Evolutionary conservation across 2,888 invertebrate species (phyloP).

Genomic region (Pterostichus madidus): DNA sequence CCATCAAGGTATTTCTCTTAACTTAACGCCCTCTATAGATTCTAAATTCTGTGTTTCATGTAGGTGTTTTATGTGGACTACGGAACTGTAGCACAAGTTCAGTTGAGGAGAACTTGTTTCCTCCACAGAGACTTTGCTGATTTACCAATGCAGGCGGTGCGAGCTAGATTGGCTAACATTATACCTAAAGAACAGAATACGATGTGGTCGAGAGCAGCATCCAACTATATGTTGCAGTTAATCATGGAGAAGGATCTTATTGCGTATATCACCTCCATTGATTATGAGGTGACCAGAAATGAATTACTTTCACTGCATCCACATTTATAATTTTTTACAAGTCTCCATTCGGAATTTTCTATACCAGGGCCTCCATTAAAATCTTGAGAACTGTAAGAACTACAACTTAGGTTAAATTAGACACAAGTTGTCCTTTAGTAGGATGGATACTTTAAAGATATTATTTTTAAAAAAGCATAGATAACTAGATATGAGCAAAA

Average conservation of each 20-base stretch:
- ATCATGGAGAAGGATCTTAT: constrained; percentile 76
- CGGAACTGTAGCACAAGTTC: constrained; percentile 79
- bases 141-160: constrained; percentile 79
- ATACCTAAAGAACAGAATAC: constrained; percentile 76
- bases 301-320: neutral
- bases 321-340: too few species aligned
- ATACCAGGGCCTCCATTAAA: too few species aligned
- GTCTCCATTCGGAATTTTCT: too few species aligned
- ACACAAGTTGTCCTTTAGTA: too few species aligned
- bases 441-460: too few species aligned
- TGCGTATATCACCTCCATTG: constrained; percentile 74
- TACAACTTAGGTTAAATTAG: too few species aligned
- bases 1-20: constrained; percentile 76
- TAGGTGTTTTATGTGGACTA: constrained; percentile 81
- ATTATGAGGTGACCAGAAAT: constrained; percentile 70
- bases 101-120: constrained; percentile 73
- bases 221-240: constrained; percentile 75
- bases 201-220: constrained; percentile 78
- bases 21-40: too few species aligned
- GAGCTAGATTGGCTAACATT: constrained; percentile 78
- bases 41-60: constrained; percentile 30
- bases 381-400: too few species aligned
- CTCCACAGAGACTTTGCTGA: constrained; percentile 76
- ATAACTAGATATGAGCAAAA: too few species aligned
- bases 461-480: too few species aligned